These are phyloP conservation scores for Gallinago solitaria DNA, from an alignment of 2,797 vertebrate species.

Conservation along the genomic window DNA sequence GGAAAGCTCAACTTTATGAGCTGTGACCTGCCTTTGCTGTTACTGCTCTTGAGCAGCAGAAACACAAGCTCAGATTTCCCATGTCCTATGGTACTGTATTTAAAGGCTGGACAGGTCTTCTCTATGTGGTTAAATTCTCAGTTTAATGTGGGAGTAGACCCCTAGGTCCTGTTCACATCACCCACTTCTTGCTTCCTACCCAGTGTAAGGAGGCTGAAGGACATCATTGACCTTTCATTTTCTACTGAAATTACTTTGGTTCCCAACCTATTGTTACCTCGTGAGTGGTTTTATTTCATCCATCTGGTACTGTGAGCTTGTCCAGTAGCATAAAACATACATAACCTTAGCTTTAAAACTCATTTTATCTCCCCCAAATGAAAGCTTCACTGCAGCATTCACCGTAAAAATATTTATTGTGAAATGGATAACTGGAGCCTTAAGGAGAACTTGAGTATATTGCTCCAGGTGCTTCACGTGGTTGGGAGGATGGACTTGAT, in stretches of 20 bases:
- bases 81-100: neutral
- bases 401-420: conserved; percentile 66
- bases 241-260: neutral
- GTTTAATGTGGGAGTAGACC: neutral
- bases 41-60: neutral
- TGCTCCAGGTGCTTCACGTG: neutral
- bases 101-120: neutral
- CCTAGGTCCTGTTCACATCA: neutral
- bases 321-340: neutral
- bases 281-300: neutral
- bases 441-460: conserved; percentile 14
- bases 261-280: neutral
- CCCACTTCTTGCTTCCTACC: neutral
- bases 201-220: neutral
- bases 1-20: neutral
- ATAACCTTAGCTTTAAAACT: neutral
- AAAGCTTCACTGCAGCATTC: conserved; percentile 18
- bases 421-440: conserved; percentile 45
- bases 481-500: neutral
- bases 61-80: neutral
- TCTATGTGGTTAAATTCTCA: neutral
- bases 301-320: neutral
- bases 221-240: neutral
- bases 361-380: conserved; percentile 4
- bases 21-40: neutral